Evolutionary conservation across 1,140 invertebrate genomes (phyloP).

Genomic region (Drosophila neocordata): DNA sequence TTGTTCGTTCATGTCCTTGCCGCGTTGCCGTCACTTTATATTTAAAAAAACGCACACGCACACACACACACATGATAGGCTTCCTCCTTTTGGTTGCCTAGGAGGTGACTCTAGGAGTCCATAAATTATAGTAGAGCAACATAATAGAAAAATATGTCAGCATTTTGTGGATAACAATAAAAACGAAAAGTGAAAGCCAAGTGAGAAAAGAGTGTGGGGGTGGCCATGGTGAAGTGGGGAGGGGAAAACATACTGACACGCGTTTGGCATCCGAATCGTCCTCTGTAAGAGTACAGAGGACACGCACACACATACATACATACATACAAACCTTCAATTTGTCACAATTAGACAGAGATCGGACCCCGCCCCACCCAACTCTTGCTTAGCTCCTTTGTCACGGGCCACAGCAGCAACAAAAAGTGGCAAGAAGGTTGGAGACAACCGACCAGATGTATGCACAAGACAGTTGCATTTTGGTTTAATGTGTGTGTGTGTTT

Average conservation of each 20-base stretch:
- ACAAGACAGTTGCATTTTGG: slow-evolving; percentile 39
- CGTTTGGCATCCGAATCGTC: slow-evolving; percentile 25
- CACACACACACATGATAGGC: slow-evolving; percentile 45
- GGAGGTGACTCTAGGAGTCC: slow-evolving; percentile 23
- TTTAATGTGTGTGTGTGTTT: slow-evolving; percentile 8
- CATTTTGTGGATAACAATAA: slow-evolving; percentile 64
- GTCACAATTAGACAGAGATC: slow-evolving; percentile 61
- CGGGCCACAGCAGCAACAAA: slow-evolving; percentile 33
- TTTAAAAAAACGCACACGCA: background rate
- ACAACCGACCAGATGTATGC: slow-evolving; percentile 19
- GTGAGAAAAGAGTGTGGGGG: slow-evolving; percentile 15
- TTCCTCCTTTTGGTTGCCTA: slow-evolving; percentile 43
- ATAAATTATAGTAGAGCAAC: slow-evolving; percentile 42
- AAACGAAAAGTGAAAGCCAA: slow-evolving; percentile 38
- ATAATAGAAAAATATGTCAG: slow-evolving; percentile 67
- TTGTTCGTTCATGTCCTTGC: background rate
- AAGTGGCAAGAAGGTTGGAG: slow-evolving; percentile 15
- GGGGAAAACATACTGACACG: slow-evolving; percentile 32
- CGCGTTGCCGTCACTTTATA: background rate
- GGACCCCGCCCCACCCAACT: slow-evolving; percentile 25
- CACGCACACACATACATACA: slow-evolving; percentile 8
- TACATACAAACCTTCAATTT: slow-evolving; percentile 48
- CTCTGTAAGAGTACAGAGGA: slow-evolving; percentile 12
- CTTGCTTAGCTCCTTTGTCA: slow-evolving; percentile 22
- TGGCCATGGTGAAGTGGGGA: background rate